phyloP scores from a whole-genome alignment of 2,888 invertebrate species.

The Morpho deidamia region DNA sequence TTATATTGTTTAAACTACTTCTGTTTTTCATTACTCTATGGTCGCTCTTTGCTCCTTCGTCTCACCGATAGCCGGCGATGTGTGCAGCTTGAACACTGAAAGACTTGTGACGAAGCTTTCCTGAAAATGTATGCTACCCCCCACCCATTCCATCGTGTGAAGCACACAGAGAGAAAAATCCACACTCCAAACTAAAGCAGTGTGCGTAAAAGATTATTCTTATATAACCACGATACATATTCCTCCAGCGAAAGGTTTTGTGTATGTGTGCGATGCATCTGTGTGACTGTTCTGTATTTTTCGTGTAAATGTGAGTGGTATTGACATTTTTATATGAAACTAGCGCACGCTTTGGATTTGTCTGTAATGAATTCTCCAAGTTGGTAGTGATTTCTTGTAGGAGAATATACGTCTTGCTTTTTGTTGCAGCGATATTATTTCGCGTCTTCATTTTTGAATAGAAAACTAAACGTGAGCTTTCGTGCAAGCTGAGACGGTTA shows the following conservation, averaged over 20 bases:
- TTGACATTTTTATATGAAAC: slow-evolving; percentile 77
- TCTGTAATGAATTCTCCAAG: slow-evolving; percentile 23
- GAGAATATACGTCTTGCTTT: not conserved
- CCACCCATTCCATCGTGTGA: slow-evolving; percentile 31
- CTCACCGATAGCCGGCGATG: slow-evolving; percentile 73
- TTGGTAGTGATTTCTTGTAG: slow-evolving; percentile 12
- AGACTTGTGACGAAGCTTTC: slow-evolving; percentile 74
- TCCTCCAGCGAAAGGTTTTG: slow-evolving; percentile 20
- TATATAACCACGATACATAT: slow-evolving; percentile 45
- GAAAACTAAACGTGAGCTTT: not conserved
- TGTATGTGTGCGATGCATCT: slow-evolving; percentile 34
- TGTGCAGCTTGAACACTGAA: slow-evolving; percentile 75
- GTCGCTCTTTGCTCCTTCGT: slow-evolving; percentile 71
- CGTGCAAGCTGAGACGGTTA: not conserved
- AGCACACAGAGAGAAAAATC: slow-evolving; percentile 50
- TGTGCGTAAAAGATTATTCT: slow-evolving; percentile 56
- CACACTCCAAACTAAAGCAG: slow-evolving; percentile 26
- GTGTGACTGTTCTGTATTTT: slow-evolving; percentile 41
- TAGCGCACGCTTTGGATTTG: slow-evolving; percentile 31
- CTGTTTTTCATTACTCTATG: slow-evolving; percentile 37
- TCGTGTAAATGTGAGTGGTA: slow-evolving; percentile 47
- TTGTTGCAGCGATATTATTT: not conserved
- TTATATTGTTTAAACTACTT: no score
- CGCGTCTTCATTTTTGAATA: not conserved
- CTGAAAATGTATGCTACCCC: slow-evolving; percentile 69